Base-by-base conservation (phyloP, 2,888 invertebrate species). In the Erpobdella octoculata region DNA sequence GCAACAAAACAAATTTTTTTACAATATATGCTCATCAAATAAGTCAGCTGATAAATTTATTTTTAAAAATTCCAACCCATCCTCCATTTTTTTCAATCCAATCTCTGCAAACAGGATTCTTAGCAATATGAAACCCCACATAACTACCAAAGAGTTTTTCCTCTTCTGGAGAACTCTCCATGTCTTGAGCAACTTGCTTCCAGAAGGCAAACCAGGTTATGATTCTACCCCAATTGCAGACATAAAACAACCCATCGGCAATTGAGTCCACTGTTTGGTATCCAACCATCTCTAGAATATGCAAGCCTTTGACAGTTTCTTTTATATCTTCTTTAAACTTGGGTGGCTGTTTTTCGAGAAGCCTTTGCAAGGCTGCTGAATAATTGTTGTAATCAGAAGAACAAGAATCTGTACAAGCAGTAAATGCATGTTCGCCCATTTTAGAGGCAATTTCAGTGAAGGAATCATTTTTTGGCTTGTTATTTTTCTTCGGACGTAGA, bases 161-260 rank as follows among this genome's bases (percentile, higher is more conserved):
- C 12, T 36, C 36, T 4, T 25, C n/a, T 18, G 38, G 31, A 6
- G 15, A 21, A 12, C 58, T 58, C 18, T 33, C 58, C 21, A 53
- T 21, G 6, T 28, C 12, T 5, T 65, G 35, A 6, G 35, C 25
- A 33, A 69, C n/a, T 48, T 28, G 35, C 28, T 33, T 69, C 69
- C 69, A 69, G 58, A 58, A 69, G 9, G 31, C 25, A 58, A 69
- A 69, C 69, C 69, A 69, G 15, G 37, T 36, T 18, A 69, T 33
- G 35, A 69, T 21, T 25, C 46, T 25, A 15, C 69, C 69, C 25
- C 38, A 28, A 28, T 69, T 69, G 69, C 69, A 69, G 21, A 58
- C 33, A 48, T 21, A 36, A 31, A 53, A 69, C n/a, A 69, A 25
- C 21, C 58, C 53, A 35, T 53, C 15, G 36, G 69, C 69, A 3